Base-by-base conservation (phyloP, 1,140 invertebrate species). In the Trigoniulus corallinus region DNA sequence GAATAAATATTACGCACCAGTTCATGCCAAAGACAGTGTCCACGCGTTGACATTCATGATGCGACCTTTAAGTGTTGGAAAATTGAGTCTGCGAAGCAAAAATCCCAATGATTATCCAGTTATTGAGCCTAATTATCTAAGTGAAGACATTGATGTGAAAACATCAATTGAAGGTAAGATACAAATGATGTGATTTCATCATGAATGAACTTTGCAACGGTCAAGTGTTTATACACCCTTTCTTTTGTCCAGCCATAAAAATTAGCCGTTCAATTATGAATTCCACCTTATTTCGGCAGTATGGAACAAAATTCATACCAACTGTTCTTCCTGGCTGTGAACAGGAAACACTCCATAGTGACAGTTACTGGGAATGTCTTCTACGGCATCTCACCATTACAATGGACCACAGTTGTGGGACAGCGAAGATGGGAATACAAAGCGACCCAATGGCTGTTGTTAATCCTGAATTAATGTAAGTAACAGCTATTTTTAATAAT, bases 381-480 rank as follows among this genome's bases (percentile, higher is more conserved):
- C 72, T 83, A 1, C 69, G 78, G 46, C 74, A 78, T 57, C 75
- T 80, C 22, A 88, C 84, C 0, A 78, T 77, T 0, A 79, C 82
- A 1, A 81, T 88, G 64, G 88, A 88, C 60, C 85, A 89, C 66
- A 84, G 87, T 63, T 82, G 80, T 0, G 84, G 82, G 2, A 82
- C 80, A 4, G 84, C 82, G 61, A 80, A 75, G 65, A 87, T 88
- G 83, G 84, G 83, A 0, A 75, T 77, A 0, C 53, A 67, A 0
- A 70, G 72, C 0, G 82, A 86, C 61, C 71, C 72, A 0, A 59
- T 68, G 13, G 75, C 82, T 0, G 82, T 86, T 0, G 81, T 86
- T 0, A 79, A 84, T 60, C 71, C 75, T 34, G 66, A 81, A 54
- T 64, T 34, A 15, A 34, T n/a, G n/a, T n/a, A n/a, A n/a, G n/a